Base-by-base conservation (phyloP, 2,113 vertebrate species). In the Megaleporinus macrocephalus region DNA sequence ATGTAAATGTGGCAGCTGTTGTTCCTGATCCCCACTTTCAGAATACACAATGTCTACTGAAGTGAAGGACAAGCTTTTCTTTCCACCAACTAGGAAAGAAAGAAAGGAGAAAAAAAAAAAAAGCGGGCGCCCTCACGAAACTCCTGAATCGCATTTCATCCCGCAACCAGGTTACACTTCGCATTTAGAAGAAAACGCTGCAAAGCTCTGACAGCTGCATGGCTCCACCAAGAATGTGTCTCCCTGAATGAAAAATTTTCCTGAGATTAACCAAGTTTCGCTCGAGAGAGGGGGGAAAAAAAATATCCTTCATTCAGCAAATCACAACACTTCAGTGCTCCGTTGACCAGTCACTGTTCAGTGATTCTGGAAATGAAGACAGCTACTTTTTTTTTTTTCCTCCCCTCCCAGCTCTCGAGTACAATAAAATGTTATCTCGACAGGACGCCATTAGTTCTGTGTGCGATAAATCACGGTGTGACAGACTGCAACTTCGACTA, bases 401-500 rank as follows among this genome's bases (percentile, higher is more conserved):
- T 49, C 6, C 26, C 44, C 57, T 41, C n/a, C 59, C 57, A 69
- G 89, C 86, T 87, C 93, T 85, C 87, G 82, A 86, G 77, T 91
- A 88, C 91, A 90, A 90, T 90, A 88, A 90, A 86, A 83, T 87
- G 88, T 87, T 88, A 91, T 91, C 88, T 89, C 79, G 89, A 92
- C 61, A 83, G 83, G 88, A 86, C 88, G 83, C 87, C 87, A 87
- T 90, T 88, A 89, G 81, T 75, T 72, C 15, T 81, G 68, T 16
- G 79, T 88, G 89, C 84, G 87, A 95, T 93, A 92, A 92, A 94
- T 93, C 91, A 90, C 85, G 75, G 84, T 84, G 88, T 89, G 90
- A 90, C 90, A 90, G 89, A 87, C 89, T 87, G 91, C 90, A 89
- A 88, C 84, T 92, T 88, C 85, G 24, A 90, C 90, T 90, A 89